A percentile compares a stretch with the other conserved stretches of the same genome.
Evolutionary conservation across 2,113 vertebrate species (phyloP).

Genomic region (Oreocharis arfaki): DNA sequence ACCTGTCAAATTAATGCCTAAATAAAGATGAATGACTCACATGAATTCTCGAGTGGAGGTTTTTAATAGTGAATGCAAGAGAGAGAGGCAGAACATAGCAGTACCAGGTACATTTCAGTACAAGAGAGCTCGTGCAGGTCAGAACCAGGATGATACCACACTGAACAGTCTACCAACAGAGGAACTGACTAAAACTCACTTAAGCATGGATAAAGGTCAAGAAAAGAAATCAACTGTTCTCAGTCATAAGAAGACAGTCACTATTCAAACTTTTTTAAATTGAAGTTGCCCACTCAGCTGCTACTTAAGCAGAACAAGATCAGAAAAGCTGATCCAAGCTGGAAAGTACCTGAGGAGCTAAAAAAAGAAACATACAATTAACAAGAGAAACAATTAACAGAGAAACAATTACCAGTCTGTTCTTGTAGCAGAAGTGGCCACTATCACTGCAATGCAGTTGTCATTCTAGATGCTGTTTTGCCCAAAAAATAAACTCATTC

Average conservation of each 20-base stretch:
- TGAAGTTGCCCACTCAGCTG: not conserved
- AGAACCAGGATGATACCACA: not conserved
- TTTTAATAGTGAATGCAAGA: not conserved
- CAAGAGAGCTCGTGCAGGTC: rapidly evolving
- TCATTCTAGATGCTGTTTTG: not conserved
- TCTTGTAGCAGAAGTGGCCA: not conserved
- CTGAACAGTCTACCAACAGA: not conserved
- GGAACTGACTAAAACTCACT: not conserved
- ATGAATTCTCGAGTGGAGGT: not conserved
- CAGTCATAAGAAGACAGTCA: not conserved
- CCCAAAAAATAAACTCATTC: not conserved
- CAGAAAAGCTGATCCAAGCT: not conserved
- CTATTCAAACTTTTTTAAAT: not conserved
- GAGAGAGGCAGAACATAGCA: not conserved
- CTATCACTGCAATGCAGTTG: not conserved
- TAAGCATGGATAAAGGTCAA: not conserved
- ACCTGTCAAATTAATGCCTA: not conserved
- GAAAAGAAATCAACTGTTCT: not conserved
- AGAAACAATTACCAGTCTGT: not conserved
- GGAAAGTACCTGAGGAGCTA: not conserved
- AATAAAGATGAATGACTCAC: not conserved
- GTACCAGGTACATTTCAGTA: not conserved
- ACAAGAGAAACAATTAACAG: not conserved
- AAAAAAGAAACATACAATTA: not conserved
- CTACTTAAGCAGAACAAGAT: not conserved